These are phyloP conservation scores for Gallinago solitaria DNA, from an alignment of 2,797 vertebrate genomes.

Conservation along the genomic window DNA sequence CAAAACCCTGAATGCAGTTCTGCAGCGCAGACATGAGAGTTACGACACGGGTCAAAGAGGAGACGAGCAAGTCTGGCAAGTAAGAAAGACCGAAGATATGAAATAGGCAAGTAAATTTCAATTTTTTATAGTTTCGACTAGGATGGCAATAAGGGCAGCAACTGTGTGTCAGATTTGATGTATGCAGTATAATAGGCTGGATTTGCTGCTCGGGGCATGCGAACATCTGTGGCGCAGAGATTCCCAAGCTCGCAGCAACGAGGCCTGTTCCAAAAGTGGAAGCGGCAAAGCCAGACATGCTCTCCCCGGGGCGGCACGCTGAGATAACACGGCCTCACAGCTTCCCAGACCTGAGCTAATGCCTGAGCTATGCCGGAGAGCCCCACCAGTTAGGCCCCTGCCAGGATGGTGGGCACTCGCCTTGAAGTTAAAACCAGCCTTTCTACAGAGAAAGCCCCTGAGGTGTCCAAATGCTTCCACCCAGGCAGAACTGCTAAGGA, in stretches of 20 bases:
- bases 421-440: background rate
- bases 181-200: background rate
- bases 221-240: conserved; percentile 66
- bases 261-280: conserved; percentile 17
- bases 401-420: background rate
- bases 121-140: background rate
- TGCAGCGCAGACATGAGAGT: background rate
- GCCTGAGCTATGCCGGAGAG: conserved; percentile 31
- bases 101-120: background rate
- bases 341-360: conserved; percentile 60
- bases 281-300: conserved; percentile 17
- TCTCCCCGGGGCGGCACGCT: conserved; percentile 55
- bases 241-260: background rate
- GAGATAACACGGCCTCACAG: conserved; percentile 33
- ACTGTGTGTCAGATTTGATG: background rate
- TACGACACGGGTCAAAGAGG: background rate
- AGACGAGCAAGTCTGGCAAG: background rate
- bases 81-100: background rate
- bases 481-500: background rate
- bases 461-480: background rate
- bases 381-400: background rate
- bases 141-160: background rate
- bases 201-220: conserved; percentile 11
- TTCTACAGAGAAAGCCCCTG: background rate
- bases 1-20: background rate